Base-by-base conservation (phyloP, 2,113 vertebrate species). In the Rhegmatorhina hoffmannsi region DNA sequence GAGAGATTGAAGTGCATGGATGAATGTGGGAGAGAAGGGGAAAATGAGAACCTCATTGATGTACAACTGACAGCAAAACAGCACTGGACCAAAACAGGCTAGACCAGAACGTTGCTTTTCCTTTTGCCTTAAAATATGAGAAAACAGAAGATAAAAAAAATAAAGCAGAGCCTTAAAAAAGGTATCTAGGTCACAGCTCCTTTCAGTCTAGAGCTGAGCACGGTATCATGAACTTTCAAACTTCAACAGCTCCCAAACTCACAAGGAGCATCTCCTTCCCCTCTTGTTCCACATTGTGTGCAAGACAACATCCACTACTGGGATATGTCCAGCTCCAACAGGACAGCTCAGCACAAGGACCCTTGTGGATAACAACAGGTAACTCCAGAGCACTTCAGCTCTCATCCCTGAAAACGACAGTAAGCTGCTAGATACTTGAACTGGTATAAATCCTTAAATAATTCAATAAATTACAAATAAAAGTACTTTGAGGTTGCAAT, bases 241-340 rank as follows among this genome's bases (percentile, higher is more conserved):
- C 26, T 77, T 46, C 38, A 73, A 17, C 4, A 72, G 34, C 49
- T 56, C 76, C n/a, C 44, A 84, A 55, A 55, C 33, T 31, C 29
- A 36, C 4, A 77, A 43, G 47, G 5, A 68, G 17, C 36, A 76
- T 13, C 19, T 64, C 44, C 46, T 29, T 34, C 52, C 40, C 24
- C 6, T 59, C 25, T 55, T 21, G 8, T 28, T 14, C 44, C 49
- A 44, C 8, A 17, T 13, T 68, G 40, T 28, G 24, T 5, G 12
- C 46, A 84, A 75, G 47, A 6, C 0, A 1, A 31, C 38, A 63
- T 3, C 1, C 4, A 4, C 28, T 8, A 7, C 73, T n/a, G 55
- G 28, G 25, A 36, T 3, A 36, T 3, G 0, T 67, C 46, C 34
- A 38, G 33, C 46, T 60, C 31, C 43, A 47, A 8, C 0, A 44